Conservation (phyloP, 37 sponge, comb jelly and placozoan genomes). For the Ephydatia muelleri region DNA sequence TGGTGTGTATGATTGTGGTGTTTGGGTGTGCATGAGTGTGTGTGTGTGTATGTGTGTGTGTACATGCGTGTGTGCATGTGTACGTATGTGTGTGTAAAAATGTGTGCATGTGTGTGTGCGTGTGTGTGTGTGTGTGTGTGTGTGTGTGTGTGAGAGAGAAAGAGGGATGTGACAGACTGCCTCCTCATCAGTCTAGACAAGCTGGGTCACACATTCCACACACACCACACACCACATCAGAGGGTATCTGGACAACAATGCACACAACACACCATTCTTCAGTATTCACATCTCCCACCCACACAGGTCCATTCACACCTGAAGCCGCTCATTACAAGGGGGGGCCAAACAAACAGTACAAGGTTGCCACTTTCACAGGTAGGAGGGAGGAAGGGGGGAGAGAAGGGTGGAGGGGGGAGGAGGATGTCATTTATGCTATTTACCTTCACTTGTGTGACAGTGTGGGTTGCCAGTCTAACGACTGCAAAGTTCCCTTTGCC, state of each 20-base stretch:
- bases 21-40: no score
- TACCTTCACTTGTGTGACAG: conserved; percentile 84
- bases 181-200: background rate
- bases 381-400: no score
- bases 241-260: background rate
- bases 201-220: background rate
- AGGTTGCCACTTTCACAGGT: background rate
- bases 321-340: background rate
- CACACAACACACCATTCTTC: background rate
- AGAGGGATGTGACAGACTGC: background rate
- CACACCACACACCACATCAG: no score
- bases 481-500: conserved; percentile 97
- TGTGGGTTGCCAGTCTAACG: conserved; percentile 89
- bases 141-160: background rate
- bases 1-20: no score
- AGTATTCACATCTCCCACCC: background rate
- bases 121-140: no score
- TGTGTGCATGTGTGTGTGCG: no score
- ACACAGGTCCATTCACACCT: background rate
- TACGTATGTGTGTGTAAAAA: no score
- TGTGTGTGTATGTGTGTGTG: no score
- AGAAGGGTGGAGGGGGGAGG: no score
- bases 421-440: no score
- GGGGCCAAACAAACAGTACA: no score
- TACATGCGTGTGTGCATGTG: no score